Evolutionary conservation across 2,888 invertebrate genomes (phyloP).

Genomic region (Nysson spinosus): DNA sequence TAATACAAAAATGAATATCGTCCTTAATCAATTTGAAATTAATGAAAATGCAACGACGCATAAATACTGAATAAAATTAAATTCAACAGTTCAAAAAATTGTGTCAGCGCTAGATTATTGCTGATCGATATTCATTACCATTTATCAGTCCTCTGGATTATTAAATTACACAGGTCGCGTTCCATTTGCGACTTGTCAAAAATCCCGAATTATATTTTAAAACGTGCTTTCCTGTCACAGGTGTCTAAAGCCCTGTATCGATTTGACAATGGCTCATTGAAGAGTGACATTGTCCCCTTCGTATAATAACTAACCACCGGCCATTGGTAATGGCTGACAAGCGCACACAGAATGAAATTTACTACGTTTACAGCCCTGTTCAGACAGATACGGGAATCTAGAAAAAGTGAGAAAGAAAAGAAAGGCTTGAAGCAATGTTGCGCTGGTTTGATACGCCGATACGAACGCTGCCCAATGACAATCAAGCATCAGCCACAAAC

Average conservation of each 20-base stretch:
- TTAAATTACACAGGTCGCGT: no score
- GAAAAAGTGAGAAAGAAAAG: conserved; percentile 5
- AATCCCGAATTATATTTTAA: neutral
- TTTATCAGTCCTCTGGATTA: no score
- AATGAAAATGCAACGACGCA: no score
- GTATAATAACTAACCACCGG: conserved; percentile 31
- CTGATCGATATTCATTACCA: no score
- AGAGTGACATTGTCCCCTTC: conserved; percentile 12
- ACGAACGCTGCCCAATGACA: neutral
- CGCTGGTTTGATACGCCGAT: conserved; percentile 3
- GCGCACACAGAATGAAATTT: conserved; percentile 34
- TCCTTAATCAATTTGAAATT: no score
- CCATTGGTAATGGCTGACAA: conserved; percentile 20
- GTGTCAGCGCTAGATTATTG: no score
- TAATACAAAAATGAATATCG: no score
- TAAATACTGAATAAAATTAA: no score
- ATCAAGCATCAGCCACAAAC: conserved; percentile 26
- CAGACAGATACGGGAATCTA: neutral
- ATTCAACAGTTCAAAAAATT: no score
- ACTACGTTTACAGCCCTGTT: conserved; percentile 18
- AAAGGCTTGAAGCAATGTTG: neutral
- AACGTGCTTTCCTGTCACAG: neutral
- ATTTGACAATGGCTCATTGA: conserved; percentile 14
- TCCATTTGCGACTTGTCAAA: no score
- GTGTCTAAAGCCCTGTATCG: conserved; percentile 1